Evolutionary conservation across 1,140 invertebrate genomes (phyloP).

Genomic region (Brachionus rotundiformis): DNA sequence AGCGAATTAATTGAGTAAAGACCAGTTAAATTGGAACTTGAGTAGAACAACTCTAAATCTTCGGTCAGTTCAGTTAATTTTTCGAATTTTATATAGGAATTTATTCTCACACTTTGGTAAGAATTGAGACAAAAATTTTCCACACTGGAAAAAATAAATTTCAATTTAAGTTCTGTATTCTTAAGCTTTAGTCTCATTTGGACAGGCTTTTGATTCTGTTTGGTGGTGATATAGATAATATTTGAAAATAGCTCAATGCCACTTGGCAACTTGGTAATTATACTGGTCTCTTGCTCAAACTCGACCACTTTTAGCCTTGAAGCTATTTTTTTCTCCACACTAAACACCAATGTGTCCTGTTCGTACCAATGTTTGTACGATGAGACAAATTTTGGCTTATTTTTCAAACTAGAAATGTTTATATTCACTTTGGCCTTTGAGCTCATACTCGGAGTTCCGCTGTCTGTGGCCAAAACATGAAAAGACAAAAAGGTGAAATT

Average conservation of each 20-base stretch:
- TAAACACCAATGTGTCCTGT: not conserved
- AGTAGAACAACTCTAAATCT: not conserved
- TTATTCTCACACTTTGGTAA: not conserved
- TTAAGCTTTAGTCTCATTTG: not conserved
- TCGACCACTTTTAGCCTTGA: not conserved
- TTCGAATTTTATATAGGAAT: not conserved
- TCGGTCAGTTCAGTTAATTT: not conserved
- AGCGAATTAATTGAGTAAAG: not conserved
- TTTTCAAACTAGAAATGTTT: not conserved
- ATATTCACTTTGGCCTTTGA: not conserved
- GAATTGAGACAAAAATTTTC: not conserved
- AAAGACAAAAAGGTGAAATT: conserved; percentile 16
- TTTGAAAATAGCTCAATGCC: not conserved
- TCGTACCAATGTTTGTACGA: not conserved
- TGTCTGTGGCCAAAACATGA: conserved; percentile 20
- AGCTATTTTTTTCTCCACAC: not conserved
- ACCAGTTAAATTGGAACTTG: not conserved
- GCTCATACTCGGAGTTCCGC: conserved; percentile 3
- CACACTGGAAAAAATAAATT: not conserved
- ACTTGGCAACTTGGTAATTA: not conserved
- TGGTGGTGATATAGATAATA: not conserved
- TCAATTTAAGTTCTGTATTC: not conserved
- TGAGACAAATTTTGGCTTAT: not conserved
- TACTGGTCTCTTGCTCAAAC: not conserved
- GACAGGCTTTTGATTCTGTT: not conserved